Evolutionary conservation across 2,888 invertebrate genomes (phyloP), one percentile per base, ranked within the genome.

Genomic region (Oligia latruncula): DNA sequence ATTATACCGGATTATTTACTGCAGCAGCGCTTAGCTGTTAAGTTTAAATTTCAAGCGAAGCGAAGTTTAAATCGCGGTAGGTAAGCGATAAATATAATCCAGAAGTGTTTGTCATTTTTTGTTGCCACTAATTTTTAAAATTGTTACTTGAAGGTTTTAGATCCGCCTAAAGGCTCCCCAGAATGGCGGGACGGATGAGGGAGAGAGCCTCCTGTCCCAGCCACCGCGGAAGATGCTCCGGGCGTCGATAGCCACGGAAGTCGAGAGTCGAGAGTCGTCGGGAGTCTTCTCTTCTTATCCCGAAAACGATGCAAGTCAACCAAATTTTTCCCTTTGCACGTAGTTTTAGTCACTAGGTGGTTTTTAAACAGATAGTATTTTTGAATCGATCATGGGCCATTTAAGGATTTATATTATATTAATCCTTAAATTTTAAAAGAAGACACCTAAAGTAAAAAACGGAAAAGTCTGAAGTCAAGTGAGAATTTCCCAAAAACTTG

Each of bases 1-100:
- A 67, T 79, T 71, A 85, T 79, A 79, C 64, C 15, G 43, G 76
- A 79, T 86, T 86, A 86, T 83, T 86, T 82, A 80, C 80, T 62
- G 74, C 58, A 67, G 20, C 68, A 62, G 65, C 62, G 80, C 86
- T 79, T 74, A 71, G 68, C 74, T 71, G 52, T 55, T 58, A 85
- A 84, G 85, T 84, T 83, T 73, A 58, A 83, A 76, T 83, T 76
- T 76, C 40, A 52, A 65, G 76, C 64, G 40, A 85, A 77, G 74
- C 66, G 40, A 84, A 79, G 76, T 85, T 82, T 82, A 68, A 82
- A 71, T 68, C 73, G 85, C 40, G 60, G 79, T 55, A n/a, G 60
- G 79, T 55, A n/a, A 52, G 73, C 71, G 79, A 74, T 82, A 77
- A 85, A 79, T 80, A 79, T 86, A 82, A 71, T 55, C 35, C 11